These are phyloP conservation scores for Meloidogyne exigua DNA, from an alignment of 1,140 invertebrate genomes.

Conservation along the genomic window DNA sequence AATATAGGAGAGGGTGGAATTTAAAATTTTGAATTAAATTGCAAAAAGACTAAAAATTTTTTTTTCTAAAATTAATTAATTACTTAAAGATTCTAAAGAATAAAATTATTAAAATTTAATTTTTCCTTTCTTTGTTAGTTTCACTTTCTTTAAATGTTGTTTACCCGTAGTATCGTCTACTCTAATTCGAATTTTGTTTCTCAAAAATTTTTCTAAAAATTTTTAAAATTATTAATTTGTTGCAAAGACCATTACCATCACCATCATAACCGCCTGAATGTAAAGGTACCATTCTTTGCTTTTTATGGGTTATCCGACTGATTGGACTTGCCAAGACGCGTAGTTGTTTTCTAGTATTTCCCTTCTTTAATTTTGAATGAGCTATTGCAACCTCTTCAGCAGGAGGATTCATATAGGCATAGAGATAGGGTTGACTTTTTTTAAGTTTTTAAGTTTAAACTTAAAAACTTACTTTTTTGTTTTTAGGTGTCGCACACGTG, in stretches of 20 bases:
- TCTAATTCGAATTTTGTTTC: not conserved
- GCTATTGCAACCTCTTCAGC: not conserved
- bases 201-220: not conserved
- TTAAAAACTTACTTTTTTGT: not conserved
- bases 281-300: not conserved
- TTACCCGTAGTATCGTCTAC: not conserved
- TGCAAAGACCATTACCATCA: not conserved
- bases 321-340: not conserved
- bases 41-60: too few species aligned
- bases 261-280: not conserved
- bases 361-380: not conserved
- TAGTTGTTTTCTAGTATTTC: not conserved
- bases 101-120: not conserved
- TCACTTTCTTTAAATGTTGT: not conserved
- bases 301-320: not conserved
- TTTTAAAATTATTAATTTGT: not conserved
- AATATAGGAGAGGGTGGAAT: too few species aligned
- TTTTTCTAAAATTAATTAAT: too few species aligned
- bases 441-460: not conserved
- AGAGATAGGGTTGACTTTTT: not conserved
- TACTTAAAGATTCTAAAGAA: not conserved
- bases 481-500: not conserved
- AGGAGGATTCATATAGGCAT: conserved; percentile 8
- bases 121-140: not conserved
- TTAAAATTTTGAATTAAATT: too few species aligned